Percentiles rank a stretch among this genome's conserved stretches.
Conservation (phyloP, 2,797 vertebrate genomes). For the Oreochromis mossambicus region DNA sequence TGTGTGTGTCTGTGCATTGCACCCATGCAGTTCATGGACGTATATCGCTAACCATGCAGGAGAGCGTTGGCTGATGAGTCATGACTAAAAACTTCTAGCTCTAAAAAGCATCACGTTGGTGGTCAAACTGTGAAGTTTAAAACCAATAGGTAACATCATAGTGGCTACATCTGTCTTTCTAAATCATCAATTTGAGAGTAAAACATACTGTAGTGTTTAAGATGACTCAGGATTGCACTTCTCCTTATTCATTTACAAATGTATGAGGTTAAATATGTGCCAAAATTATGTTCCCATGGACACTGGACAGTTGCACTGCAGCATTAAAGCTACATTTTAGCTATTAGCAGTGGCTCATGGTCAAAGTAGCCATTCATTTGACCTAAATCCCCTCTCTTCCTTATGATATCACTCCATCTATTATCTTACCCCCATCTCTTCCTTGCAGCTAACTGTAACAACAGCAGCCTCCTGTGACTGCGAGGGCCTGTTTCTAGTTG, state of each 20-base stretch:
- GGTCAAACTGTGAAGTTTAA: background rate
- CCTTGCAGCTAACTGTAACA: background rate
- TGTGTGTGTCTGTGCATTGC: background rate
- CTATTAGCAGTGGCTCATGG: background rate
- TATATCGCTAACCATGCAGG: background rate
- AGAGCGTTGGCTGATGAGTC: background rate
- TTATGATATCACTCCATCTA: background rate
- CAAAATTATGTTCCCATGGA: background rate
- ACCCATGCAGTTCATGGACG: background rate
- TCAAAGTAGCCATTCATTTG: background rate
- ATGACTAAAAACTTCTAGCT: background rate
- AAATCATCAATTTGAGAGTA: background rate
- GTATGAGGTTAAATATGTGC: background rate
- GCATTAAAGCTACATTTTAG: background rate
- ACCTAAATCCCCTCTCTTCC: background rate
- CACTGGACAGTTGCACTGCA: background rate
- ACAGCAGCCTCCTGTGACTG: background rate
- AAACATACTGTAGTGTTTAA: background rate
- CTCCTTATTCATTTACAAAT: background rate
- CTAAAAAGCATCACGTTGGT: background rate
- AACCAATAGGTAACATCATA: background rate
- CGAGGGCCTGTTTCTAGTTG: background rate
- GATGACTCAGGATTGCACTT: background rate
- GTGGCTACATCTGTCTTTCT: background rate
- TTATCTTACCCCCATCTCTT: background rate